A percentile compares a stretch with the other conserved stretches of the same genome.
These are phyloP conservation scores for Pituophis catenifer DNA, from an alignment of 2,113 vertebrate genomes.

Conservation along the genomic window DNA sequence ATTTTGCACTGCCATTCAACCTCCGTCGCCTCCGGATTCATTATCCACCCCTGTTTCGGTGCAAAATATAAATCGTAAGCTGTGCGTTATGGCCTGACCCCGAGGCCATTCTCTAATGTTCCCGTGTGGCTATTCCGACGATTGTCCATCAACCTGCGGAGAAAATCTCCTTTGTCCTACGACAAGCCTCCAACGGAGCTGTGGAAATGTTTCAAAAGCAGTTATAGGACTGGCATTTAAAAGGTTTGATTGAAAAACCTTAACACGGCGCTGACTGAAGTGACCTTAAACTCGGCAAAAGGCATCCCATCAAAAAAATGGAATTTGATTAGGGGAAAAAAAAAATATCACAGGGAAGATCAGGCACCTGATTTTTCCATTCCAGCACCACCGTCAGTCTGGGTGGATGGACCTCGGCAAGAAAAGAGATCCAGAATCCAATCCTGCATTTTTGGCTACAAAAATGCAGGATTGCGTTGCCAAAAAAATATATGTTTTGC, in stretches of 20 bases:
- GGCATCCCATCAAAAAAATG: slow-evolving; percentile 56
- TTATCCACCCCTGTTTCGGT: slow-evolving; percentile 62
- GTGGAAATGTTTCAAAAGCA: slow-evolving; percentile 69
- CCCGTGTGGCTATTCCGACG: slow-evolving; percentile 60
- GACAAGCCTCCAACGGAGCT: slow-evolving; percentile 58
- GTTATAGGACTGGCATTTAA: slow-evolving; percentile 69
- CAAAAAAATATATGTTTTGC: background rate
- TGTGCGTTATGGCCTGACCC: slow-evolving; percentile 54
- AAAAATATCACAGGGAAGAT: slow-evolving; percentile 49
- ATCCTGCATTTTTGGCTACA: background rate
- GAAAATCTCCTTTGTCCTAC: slow-evolving; percentile 68
- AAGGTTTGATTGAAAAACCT: slow-evolving; percentile 68
- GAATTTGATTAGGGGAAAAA: slow-evolving; percentile 48
- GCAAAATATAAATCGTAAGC: slow-evolving; percentile 30
- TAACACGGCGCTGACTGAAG: slow-evolving; percentile 62
- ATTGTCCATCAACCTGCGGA: slow-evolving; percentile 58
- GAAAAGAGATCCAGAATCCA: background rate
- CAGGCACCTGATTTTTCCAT: slow-evolving; percentile 31
- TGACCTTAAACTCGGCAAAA: slow-evolving; percentile 58
- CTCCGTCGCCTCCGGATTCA: slow-evolving; percentile 54
- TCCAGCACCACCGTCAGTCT: slow-evolving; percentile 23
- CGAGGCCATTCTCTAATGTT: slow-evolving; percentile 41
- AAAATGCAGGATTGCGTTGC: background rate
- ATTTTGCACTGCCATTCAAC: slow-evolving; percentile 57
- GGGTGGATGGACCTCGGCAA: slow-evolving; percentile 17